Percentiles rank a stretch among this genome's conserved stretches.
Conservation (phyloP, 2,113 vertebrate species). For the Sylvia atricapilla region DNA sequence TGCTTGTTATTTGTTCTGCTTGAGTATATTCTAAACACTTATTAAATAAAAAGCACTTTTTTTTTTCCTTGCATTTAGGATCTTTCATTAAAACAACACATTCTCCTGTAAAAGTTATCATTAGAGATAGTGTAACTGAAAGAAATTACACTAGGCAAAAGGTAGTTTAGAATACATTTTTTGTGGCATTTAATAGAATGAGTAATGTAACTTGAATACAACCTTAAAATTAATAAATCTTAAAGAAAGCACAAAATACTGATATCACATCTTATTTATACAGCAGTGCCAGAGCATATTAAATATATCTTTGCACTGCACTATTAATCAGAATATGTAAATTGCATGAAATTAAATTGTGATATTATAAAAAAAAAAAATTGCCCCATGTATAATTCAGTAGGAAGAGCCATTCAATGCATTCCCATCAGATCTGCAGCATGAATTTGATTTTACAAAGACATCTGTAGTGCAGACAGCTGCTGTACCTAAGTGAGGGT, state of each 20-base stretch:
- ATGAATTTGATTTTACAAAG: conserved; percentile 37
- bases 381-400: conserved; percentile 26
- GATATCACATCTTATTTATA: conserved; percentile 10
- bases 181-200: not conserved
- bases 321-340: conserved; percentile 53
- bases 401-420: conserved; percentile 35
- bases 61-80: not conserved
- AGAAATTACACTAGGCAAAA: not conserved
- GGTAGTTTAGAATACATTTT: not conserved
- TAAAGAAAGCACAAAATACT: not conserved
- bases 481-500: conserved; percentile 44
- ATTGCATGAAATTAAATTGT: conserved; percentile 41
- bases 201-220: not conserved
- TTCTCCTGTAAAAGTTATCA: not conserved
- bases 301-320: conserved; percentile 23
- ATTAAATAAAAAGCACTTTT: not conserved
- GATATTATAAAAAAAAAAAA: conserved; percentile 24
- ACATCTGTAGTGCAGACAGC: conserved; percentile 53
- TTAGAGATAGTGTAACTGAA: not conserved
- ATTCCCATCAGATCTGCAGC: conserved; percentile 22
- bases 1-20: not conserved
- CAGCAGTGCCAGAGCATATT: conserved; percentile 11
- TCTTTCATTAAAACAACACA: not conserved
- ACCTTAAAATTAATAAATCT: not conserved
- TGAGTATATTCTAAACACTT: not conserved